A percentile compares a stretch with the other conserved stretches of the same genome.
These are phyloP conservation scores for Syngnathus floridae DNA, from an alignment of 2,113 vertebrate species.

Conservation along the genomic window DNA sequence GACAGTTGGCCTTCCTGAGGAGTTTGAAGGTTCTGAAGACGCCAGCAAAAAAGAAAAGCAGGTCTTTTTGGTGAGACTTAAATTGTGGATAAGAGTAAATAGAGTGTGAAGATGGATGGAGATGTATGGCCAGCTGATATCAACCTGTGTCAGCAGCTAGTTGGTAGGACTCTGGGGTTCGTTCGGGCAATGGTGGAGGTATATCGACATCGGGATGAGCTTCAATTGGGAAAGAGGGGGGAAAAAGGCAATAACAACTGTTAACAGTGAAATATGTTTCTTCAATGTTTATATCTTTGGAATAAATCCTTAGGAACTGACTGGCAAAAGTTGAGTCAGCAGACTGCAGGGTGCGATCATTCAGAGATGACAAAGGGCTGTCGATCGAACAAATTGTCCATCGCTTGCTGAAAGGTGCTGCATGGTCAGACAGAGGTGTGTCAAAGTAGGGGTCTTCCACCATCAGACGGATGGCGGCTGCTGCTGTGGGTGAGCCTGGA, in stretches of 20 bases:
- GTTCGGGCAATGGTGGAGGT: constrained; percentile 83
- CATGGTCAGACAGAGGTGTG: constrained; percentile 4
- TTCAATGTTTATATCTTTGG: too few species aligned
- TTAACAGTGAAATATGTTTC: too few species aligned
- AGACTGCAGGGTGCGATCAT: constrained; percentile 33
- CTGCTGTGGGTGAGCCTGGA: not conserved
- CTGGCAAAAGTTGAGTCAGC: not conserved
- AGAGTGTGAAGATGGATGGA: not conserved
- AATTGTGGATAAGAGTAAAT: too few species aligned
- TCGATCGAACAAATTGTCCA: constrained; percentile 16
- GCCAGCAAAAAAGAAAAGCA: not conserved
- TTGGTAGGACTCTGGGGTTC: constrained; percentile 88
- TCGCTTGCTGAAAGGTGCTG: not conserved
- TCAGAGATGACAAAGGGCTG: constrained; percentile 25
- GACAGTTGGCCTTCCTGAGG: constrained; percentile 28
- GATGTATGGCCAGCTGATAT: not conserved
- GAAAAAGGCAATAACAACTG: not conserved
- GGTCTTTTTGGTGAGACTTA: too few species aligned
- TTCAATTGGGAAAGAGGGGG: not conserved
- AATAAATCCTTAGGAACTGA: too few species aligned
- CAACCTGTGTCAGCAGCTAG: constrained; percentile 68
- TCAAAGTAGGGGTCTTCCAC: constrained; percentile 76
- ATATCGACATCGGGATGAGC: constrained; percentile 62
- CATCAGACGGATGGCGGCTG: constrained; percentile 40
- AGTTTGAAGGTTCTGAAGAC: constrained; percentile 14